Evolutionary conservation across 2,113 vertebrate species (phyloP).

Genomic region (Chroicocephalus ridibundus): DNA sequence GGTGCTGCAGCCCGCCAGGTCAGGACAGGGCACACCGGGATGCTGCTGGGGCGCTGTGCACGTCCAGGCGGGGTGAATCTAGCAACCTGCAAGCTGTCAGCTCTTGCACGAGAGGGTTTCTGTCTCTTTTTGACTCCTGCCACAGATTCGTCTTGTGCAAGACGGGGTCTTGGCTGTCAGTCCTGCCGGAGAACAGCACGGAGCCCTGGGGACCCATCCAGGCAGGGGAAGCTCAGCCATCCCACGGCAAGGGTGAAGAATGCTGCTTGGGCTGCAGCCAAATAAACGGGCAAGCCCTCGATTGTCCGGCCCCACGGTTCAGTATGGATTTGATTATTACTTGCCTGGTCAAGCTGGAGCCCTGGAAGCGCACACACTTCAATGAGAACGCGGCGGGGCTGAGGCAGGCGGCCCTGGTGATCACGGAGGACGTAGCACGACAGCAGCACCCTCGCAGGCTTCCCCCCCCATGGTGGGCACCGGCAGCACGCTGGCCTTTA

Average conservation of each 20-base stretch:
- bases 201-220: background rate
- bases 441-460: background rate
- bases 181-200: background rate
- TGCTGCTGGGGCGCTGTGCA: background rate
- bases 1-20: background rate
- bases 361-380: background rate
- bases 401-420: background rate
- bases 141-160: background rate
- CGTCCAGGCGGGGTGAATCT: background rate
- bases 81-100: background rate
- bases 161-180: background rate
- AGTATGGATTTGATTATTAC: accelerated
- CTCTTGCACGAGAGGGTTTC: background rate
- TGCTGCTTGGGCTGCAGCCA: background rate
- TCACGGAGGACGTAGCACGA: too few relatives aligned
- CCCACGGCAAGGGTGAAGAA: background rate
- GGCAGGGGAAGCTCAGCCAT: background rate
- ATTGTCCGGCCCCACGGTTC: accelerated
- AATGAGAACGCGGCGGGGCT: background rate
- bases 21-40: accelerated
- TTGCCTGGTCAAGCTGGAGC: background rate
- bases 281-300: background rate
- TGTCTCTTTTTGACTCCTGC: background rate
- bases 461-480: background rate
- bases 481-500: background rate